Conservation (phyloP, 2,113 vertebrate genomes). For the Pyxicephalus adspersus region DNA sequence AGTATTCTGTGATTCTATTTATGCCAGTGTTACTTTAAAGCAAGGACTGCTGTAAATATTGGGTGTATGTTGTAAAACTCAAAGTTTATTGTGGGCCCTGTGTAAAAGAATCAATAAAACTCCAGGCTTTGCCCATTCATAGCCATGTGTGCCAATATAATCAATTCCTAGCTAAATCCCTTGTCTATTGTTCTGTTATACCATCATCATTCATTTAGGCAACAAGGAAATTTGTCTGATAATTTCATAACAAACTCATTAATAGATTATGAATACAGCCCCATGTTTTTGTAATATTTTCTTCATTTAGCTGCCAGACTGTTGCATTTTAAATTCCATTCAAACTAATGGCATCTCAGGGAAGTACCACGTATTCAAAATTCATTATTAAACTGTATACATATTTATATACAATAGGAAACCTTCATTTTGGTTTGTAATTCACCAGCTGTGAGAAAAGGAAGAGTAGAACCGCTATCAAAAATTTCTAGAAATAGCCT, state of each 20-base stretch:
- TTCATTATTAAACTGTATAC: background rate
- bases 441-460: background rate
- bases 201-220: background rate
- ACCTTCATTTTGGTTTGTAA: background rate
- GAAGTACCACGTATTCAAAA: constrained; percentile 12
- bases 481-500: background rate
- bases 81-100: too few species aligned
- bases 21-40: too few species aligned
- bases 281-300: background rate
- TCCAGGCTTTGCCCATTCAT: too few species aligned
- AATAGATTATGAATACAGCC: constrained; percentile 1
- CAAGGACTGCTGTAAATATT: too few species aligned
- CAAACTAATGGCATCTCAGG: background rate
- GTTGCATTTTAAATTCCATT: background rate
- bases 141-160: too few species aligned
- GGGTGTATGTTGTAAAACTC: too few species aligned
- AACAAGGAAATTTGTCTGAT: background rate
- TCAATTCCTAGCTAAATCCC: background rate
- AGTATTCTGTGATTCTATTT: too few species aligned
- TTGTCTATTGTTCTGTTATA: background rate
- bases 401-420: constrained; percentile 11
- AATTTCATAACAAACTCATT: constrained; percentile 7
- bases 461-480: background rate
- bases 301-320: background rate
- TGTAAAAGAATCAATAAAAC: too few species aligned